Base-by-base conservation (phyloP, 1,140 invertebrate species). In the Trichonephila inaurata region DNA sequence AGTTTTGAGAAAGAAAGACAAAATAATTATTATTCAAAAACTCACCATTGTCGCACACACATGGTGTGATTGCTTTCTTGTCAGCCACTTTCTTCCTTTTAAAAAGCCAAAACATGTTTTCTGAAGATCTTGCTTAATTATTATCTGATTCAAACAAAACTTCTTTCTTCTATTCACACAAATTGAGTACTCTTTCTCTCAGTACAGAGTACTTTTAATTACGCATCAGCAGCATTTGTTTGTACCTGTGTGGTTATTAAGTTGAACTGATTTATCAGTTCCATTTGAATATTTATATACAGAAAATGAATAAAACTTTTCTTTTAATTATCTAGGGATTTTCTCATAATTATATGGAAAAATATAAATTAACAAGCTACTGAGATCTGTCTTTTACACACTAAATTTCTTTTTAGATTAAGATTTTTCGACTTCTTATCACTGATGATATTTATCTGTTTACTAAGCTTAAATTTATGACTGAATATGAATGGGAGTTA, bases 41-140 rank as follows among this genome's bases (percentile, higher is more conserved):
- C 92, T 93, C 60, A 89, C 92, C 72, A 72, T 89, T 93, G 82
- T 93, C 92, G 28, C 92, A 93, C 12, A 93, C 92, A 16, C 92
- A 93, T 12, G 92, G 92, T 10, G 92, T 93, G 8, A 93, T 93
- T 2, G 92, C 85, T 62, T 89, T 93, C 33, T 93, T 93, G 66
- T 93, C 92, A 24, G 92, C 92, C 3, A 93, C 92, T 82, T 93
- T 93, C 33, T 93, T 93, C 28, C 86, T 61, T 82, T 89, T 88
- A 16, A 93, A 93, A 5, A 93, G 60, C 92, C 92, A 93, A 21
- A 93, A 93, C 92, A 93, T 93, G 87, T 8, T 88, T 69, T 44
- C 44, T n/a, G 40, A 24, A 92, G 60, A 77, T 21, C 58, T 18
- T 19, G 5, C 10, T 64, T 10, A 64, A 10, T 24, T 21, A 44